Base-by-base conservation (phyloP, 2,113 vertebrate species). In the Ptilorrhoa leucosticta region DNA sequence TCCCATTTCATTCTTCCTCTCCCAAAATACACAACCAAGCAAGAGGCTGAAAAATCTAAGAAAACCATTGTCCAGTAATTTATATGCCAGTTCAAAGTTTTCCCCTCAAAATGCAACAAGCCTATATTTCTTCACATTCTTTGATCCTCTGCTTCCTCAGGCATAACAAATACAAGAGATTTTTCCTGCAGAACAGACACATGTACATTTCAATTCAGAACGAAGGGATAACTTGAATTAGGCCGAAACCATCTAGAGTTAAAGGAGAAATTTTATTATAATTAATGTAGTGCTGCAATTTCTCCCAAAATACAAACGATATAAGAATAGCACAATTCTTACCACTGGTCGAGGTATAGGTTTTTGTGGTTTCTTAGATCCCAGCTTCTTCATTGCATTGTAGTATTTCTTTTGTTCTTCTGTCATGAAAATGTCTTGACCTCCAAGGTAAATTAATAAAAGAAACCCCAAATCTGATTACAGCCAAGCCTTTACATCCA, bases 391-490 rank as follows among this genome's bases (percentile, higher is more conserved):
- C 98, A 98, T 98, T 48, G 98, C 98, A 95, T 98, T 98, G 47
- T 98, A 98, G 20, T 98, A 98, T 94, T 98, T 98, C 89, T 98
- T 98, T 64, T 98, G 98, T 95, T 98, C 98, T 97, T 98, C 98
- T 81, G 98, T 98, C 98, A 98, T 98, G 86, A 98, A 98, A 91
- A 98, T 98, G 50, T 98, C 98, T 96, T 98, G 98, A 93, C 98
- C 98, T 98, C 98, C 98, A 96, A 98, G 98, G 98, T 98, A 98
- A 98, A 98, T 93, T 85, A 97, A 90, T n/a, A 86, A 97, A 77
- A 97, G 94, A 69, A 68, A 83, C 3, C 42, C 70, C 31, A 95
- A 92, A 96, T 90, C 44, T 88, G 91, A 83, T 98, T 97, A 98
- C 69, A 97, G 96, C 4, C 95, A 96, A 71, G 82, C 30, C 57